Evolutionary conservation across 2,888 invertebrate species (phyloP), one percentile per base, ranked within the genome.

Genomic region (Hoplodrina blanda): DNA sequence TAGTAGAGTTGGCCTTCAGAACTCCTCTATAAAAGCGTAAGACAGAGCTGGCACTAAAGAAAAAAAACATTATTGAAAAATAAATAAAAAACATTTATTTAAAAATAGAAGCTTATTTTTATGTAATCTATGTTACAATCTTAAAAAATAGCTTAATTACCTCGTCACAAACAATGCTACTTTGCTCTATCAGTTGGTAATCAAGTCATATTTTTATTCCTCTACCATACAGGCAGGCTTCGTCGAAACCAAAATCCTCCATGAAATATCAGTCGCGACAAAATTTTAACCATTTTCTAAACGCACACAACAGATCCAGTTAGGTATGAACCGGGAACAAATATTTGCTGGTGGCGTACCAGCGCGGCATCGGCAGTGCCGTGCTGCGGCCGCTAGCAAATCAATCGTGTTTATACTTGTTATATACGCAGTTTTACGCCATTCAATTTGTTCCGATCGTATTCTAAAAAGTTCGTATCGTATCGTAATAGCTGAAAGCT

Each of bases 351-450:
- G 73, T 60, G 70, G 74, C 65, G 68, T 71, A 62, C 67, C 73
- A 71, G n/a, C n/a, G n/a, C n/a, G n/a, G n/a, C n/a, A n/a, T n/a
- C n/a, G n/a, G n/a, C n/a, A n/a, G 72, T 76, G 80, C 73, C 73
- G 78, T 84, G 79, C 33, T 59, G 69, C 72, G 72, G 79, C 72
- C 72, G 74, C 62, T 64, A 62, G 69, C 73, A 80, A 85, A 86
- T 84, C 82, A 86, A 76, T 78, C 67, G 56, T 74, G 70, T 81
- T 69, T 77, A 73, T 72, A 80, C 72, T 76, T 69, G 76, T 69
- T 76, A 65, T 67, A 71, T 57, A 60, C 78, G 70, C 66, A 66
- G 70, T 70, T 80, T 73, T 78, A 57, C 62, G 68, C 62, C 59
- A 68, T 69, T 72, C 73, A 64, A 70, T 81, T 74, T 74, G 50